phyloP scores from a whole-genome alignment of 2,113 vertebrate species.

The Coptodon rendalli region DNA sequence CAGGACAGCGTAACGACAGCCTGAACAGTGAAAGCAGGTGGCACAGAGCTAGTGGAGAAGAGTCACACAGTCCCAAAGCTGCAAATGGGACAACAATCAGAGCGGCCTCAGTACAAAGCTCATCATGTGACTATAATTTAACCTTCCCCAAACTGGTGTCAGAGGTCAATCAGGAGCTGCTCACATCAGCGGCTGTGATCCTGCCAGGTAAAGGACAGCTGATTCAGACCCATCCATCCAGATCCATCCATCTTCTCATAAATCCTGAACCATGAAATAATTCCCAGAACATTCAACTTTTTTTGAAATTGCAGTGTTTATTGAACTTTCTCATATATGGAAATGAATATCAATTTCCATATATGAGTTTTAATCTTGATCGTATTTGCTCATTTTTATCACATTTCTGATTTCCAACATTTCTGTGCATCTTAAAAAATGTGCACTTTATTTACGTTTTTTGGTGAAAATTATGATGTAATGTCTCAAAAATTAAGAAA shows the following conservation, averaged over 20 bases:
- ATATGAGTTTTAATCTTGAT: not conserved
- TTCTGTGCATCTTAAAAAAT: not conserved
- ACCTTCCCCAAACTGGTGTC: conserved; percentile 53
- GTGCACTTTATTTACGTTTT: not conserved
- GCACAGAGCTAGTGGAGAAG: conserved; percentile 33
- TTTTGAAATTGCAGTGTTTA: not conserved
- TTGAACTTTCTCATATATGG: not conserved
- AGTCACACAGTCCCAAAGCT: conserved; percentile 31
- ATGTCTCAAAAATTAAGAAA: not conserved
- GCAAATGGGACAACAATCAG: conserved; percentile 18
- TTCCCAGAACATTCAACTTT: not conserved
- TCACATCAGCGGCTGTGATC: conserved; percentile 69
- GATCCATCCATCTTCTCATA: not conserved
- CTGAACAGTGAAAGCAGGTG: not conserved
- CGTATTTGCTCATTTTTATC: not conserved
- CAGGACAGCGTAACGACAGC: conserved; percentile 40
- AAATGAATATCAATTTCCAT: not conserved
- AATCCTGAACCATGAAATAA: not conserved
- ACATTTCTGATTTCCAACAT: not conserved
- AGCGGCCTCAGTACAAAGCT: not conserved
- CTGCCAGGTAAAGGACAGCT: conserved; percentile 68
- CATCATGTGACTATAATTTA: not conserved
- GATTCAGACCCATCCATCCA: not conserved
- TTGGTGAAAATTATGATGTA: not conserved
- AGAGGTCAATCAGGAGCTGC: conserved; percentile 70